Percentiles rank a stretch among this genome's conserved stretches.
phyloP scores from a whole-genome alignment of 1,140 invertebrate species.

The Centruroides vittatus region DNA sequence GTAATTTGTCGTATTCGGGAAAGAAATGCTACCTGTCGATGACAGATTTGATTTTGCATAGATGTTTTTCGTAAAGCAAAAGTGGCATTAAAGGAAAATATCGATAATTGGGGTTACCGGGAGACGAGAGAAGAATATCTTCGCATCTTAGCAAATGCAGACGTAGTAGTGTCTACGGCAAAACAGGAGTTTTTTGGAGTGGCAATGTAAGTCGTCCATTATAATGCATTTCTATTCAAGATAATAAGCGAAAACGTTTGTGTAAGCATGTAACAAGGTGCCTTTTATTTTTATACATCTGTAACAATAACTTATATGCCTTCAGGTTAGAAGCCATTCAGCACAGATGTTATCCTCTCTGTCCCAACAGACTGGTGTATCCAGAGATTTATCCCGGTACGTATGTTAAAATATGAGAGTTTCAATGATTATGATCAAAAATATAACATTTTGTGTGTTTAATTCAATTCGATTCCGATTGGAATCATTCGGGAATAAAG shows the following conservation, averaged over 20 bases:
- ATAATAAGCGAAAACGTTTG: no score
- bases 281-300: no score
- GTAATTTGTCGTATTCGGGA: constrained; percentile 15
- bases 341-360: constrained; percentile 50
- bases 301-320: no score
- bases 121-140: constrained; percentile 41
- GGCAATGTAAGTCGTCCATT: constrained; percentile 38
- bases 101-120: constrained; percentile 46
- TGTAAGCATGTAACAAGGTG: no score
- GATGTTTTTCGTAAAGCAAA: constrained; percentile 37
- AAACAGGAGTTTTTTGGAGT: constrained; percentile 63
- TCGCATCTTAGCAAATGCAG: constrained; percentile 35
- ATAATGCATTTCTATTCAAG: no score
- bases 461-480: no score
- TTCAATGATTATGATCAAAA: no score
- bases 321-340: constrained; percentile 49
- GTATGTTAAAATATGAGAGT: neutral
- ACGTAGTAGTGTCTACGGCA: constrained; percentile 56
- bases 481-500: no score
- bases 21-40: neutral
- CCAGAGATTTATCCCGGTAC: constrained; percentile 52
- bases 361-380: constrained; percentile 52
- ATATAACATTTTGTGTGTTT: no score
- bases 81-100: constrained; percentile 34
- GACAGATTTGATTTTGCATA: neutral